Base-by-base conservation (phyloP, 2,797 vertebrate species). In the Pipistrellus nathusii region DNA sequence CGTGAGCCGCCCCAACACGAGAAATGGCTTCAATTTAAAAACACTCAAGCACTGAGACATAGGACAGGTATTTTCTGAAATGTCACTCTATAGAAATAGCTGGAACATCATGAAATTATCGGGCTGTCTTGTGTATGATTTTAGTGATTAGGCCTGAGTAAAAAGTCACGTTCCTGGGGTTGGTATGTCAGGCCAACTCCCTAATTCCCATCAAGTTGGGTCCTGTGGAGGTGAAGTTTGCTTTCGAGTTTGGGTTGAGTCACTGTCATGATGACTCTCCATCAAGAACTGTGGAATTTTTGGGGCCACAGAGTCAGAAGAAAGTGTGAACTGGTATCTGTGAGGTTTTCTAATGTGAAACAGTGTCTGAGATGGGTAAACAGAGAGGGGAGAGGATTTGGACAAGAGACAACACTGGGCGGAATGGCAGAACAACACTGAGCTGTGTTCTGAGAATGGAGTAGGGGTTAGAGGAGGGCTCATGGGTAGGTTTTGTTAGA, bases 161-260 rank as follows among this genome's bases (percentile, higher is more conserved):
- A 66, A 91, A 93, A 94, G 93, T 95, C 96, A 97, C 92, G 88
- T 97, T 97, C 96, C 69, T 89, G 48, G 86, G 51, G 14, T 96
- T 97, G 96, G 92, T 94, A 95, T 95, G 97, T 97, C 91, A 97
- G 95, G 88, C 88, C 96, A 96, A 96, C 97, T 93, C 97, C 97
- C 97, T 7, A 18, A 97, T 98, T 98, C 97, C 84, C 97, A 96
- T 98, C 98, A 44, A 98, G 98, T 98, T 98, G 92, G 96, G 97
- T 98, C 98, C 97, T 98, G 98, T 94, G 94, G 97, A 85, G 59
- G 95, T 96, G 93, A 97, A 97, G 97, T 97, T 97, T 88, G 92
- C 97, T 98, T 98, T 98, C 72, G 94, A 96, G 96, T 96, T 98
- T 96, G 96, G 91, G 97, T 94, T 97, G 97, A 98, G 94, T 97